Evolutionary conservation across 2,113 vertebrate species (phyloP).

Genomic region (Zingel zingel): DNA sequence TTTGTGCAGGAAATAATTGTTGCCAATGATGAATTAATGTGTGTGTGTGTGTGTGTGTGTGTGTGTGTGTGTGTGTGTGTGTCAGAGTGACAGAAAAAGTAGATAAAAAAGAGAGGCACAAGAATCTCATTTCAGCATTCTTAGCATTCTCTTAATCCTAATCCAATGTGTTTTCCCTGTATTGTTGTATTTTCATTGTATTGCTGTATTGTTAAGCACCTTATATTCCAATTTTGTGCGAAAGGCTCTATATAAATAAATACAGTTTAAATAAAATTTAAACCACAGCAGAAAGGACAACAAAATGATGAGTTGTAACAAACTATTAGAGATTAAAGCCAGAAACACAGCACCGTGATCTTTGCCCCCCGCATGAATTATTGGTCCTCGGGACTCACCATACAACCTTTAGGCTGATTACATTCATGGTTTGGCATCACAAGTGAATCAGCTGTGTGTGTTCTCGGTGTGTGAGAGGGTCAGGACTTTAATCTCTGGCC

Average conservation of each 20-base stretch:
- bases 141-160: too few species aligned
- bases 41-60: not conserved
- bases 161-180: too few species aligned
- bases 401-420: conserved; percentile 40
- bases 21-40: not conserved
- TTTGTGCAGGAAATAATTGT: conserved; percentile 36
- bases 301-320: not conserved
- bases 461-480: conserved; percentile 24
- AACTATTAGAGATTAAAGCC: not conserved
- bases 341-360: not conserved
- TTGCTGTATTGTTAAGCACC: too few species aligned
- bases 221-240: too few species aligned
- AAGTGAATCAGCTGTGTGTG: conserved; percentile 11
- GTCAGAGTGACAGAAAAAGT: too few species aligned
- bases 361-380: not conserved
- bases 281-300: not conserved
- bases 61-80: not conserved
- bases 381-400: not conserved
- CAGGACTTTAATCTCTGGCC: conserved; percentile 48
- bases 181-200: too few species aligned
- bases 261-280: too few species aligned
- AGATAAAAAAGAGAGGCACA: too few species aligned
- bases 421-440: conserved; percentile 29
- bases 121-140: too few species aligned
- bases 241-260: too few species aligned